Percentiles rank a stretch among this genome's conserved stretches.
Evolutionary conservation across 2,888 invertebrate genomes (phyloP).

Genomic region (Phymatocera aterrima): DNA sequence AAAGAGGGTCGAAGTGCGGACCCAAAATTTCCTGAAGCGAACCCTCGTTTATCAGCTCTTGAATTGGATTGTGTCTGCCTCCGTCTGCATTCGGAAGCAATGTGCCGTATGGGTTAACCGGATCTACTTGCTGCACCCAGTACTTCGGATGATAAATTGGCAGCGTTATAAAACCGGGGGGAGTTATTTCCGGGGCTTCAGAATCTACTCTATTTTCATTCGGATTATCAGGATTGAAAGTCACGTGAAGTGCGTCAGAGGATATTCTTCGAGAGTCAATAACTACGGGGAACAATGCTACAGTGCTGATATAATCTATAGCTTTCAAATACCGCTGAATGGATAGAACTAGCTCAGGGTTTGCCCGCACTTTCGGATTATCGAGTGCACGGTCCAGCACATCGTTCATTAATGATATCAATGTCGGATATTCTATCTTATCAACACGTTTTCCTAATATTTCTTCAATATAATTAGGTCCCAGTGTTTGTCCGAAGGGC

Average conservation of each 20-base stretch:
- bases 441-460: slow-evolving; percentile 48
- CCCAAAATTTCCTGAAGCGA: slow-evolving; percentile 47
- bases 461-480: slow-evolving; percentile 44
- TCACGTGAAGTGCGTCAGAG: slow-evolving; percentile 49
- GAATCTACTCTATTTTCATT: not conserved
- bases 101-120: slow-evolving; percentile 50
- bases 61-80: slow-evolving; percentile 6
- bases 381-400: slow-evolving; percentile 48
- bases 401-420: slow-evolving; percentile 49
- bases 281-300: slow-evolving; percentile 51
- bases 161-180: slow-evolving; percentile 19
- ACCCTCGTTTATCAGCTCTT: slow-evolving; percentile 20
- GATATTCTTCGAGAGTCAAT: slow-evolving; percentile 36
- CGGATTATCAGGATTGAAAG: slow-evolving; percentile 46
- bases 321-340: slow-evolving; percentile 44
- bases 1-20: slow-evolving; percentile 47
- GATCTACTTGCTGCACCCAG: slow-evolving; percentile 51
- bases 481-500: slow-evolving; percentile 46
- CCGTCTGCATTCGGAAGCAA: slow-evolving; percentile 50
- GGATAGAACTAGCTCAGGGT: not conserved
- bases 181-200: not conserved
- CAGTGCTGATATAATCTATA: slow-evolving; percentile 50
- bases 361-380: slow-evolving; percentile 31
- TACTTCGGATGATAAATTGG: slow-evolving; percentile 54
- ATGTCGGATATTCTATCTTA: slow-evolving; percentile 48